Percentiles rank a stretch among this genome's conserved stretches.
Evolutionary conservation across 2,888 invertebrate genomes (phyloP).

Genomic region (Sminthurides aquaticus): DNA sequence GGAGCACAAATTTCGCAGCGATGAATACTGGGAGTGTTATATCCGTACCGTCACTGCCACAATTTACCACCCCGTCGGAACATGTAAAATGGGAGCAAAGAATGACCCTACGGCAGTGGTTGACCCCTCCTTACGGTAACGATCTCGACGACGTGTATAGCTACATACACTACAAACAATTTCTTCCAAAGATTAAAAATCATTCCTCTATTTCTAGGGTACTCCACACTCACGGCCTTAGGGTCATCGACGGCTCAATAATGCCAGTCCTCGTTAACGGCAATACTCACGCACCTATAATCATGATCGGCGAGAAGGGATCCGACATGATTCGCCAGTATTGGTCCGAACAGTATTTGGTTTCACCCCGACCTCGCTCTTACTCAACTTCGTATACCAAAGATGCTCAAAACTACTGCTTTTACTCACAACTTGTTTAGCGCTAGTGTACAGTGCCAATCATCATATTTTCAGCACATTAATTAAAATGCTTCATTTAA

Average conservation of each 20-base stretch:
- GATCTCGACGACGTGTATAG: too few relatives aligned
- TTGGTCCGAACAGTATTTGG: conserved; percentile 9
- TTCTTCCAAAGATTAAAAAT: not conserved
- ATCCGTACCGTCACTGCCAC: conserved; percentile 16
- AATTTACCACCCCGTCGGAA: conserved; percentile 65
- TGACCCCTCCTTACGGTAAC: conserved; percentile 23
- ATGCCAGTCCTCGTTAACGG: conserved; percentile 15
- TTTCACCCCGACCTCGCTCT: not conserved
- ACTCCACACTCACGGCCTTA: not conserved
- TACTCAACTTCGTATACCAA: too few relatives aligned
- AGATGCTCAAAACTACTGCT: too few relatives aligned
- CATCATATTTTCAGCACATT: too few relatives aligned
- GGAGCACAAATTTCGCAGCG: not conserved
- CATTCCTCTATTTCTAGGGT: not conserved
- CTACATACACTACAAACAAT: too few relatives aligned
- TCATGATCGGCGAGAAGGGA: conserved; percentile 13
- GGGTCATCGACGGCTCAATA: conserved; percentile 9
- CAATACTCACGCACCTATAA: conserved; percentile 5
- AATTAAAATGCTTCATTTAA: too few relatives aligned
- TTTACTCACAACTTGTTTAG: not conserved
- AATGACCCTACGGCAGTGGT: conserved; percentile 57
- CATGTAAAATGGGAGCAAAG: conserved; percentile 69
- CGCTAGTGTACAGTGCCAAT: too few relatives aligned
- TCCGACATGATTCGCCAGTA: conserved; percentile 9
- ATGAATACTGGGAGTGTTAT: conserved; percentile 25